Base-by-base conservation (phyloP, 2,113 vertebrate genomes). In the Geothlypis trichas region DNA sequence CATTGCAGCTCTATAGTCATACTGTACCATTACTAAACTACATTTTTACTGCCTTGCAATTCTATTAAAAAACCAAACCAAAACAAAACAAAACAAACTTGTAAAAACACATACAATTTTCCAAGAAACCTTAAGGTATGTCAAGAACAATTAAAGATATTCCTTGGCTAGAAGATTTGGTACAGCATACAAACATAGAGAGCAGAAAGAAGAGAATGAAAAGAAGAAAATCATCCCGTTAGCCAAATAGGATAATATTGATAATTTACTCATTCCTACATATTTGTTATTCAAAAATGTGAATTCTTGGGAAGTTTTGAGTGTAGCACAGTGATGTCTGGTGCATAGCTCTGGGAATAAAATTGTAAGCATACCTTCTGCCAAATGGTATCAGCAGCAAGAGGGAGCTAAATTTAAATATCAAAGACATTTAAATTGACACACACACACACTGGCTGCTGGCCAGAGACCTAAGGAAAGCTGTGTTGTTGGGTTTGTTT, bases 361-460 rank as follows among this genome's bases (percentile, higher is more conserved):
- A 73, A 79, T 42, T 81, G 9, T 85, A 85, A 93, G 85, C 58
- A 73, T 26, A 88, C 49, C 76, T 94, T 84, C 87, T 96, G 91
- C 84, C 89, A 96, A 95, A 66, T 91, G 58, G 18, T 79, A 91
- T 83, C 91, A 73, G 84, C 66, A 82, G 51, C 46, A 90, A 93
- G 59, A 79, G 62, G 33, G 69, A 62, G 71, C 81, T 96, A 91
- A 87, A 94, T 96, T 95, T 96, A 93, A 94, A 94, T 96, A 96
- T 94, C 89, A 94, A 93, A 96, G 94, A 52, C 78, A 93, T 96
- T 94, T 85, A 95, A 96, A 93, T 91, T 96, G 84, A 95, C 76
- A 95, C 63, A 81, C 73, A 81, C 73, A 91, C 69, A 91, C 58
- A 5, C 71, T 94, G 89, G 91, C 95, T 95, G 83, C 86, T 55